phyloP scores from a whole-genome alignment of 2,797 vertebrate species.

The Serranus cabrilla region DNA sequence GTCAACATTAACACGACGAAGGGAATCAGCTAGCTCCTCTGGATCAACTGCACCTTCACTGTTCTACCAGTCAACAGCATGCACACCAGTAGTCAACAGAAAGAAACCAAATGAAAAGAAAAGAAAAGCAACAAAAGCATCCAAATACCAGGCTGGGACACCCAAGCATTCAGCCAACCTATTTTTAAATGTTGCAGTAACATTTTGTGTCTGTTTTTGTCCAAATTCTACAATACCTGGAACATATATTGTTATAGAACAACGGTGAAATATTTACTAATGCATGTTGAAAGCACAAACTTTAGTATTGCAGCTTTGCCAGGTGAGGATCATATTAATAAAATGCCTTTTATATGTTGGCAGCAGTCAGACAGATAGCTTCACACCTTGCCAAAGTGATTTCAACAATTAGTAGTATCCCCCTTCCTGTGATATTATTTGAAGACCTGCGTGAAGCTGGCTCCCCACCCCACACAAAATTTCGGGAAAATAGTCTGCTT shows the following conservation, averaged over 20 bases:
- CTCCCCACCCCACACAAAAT: no score
- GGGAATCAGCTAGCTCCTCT: constrained; percentile 86
- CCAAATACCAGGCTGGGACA: constrained; percentile 15
- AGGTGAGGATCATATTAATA: no score
- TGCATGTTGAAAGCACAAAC: neutral
- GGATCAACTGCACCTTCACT: constrained; percentile 86
- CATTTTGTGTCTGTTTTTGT: neutral
- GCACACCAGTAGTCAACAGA: constrained; percentile 59
- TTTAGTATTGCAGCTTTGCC: no score
- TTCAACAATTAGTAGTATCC: no score
- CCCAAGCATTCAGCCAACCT: constrained; percentile 57
- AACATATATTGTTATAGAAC: neutral
- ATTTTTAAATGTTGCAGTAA: neutral
- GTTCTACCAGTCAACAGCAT: constrained; percentile 84
- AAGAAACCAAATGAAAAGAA: constrained; percentile 35
- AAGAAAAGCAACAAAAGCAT: constrained; percentile 22
- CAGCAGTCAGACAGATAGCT: no score
- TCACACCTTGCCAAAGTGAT: no score
- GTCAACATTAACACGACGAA: constrained; percentile 80
- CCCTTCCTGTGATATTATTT: no score
- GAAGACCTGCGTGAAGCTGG: no score
- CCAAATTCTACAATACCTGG: neutral
- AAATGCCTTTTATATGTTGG: no score
- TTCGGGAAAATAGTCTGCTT: no score
- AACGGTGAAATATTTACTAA: neutral